A percentile compares a stretch with the other conserved stretches of the same genome.
These are phyloP conservation scores for Xanthia togata DNA, from an alignment of 2,888 invertebrate genomes.

Conservation along the genomic window DNA sequence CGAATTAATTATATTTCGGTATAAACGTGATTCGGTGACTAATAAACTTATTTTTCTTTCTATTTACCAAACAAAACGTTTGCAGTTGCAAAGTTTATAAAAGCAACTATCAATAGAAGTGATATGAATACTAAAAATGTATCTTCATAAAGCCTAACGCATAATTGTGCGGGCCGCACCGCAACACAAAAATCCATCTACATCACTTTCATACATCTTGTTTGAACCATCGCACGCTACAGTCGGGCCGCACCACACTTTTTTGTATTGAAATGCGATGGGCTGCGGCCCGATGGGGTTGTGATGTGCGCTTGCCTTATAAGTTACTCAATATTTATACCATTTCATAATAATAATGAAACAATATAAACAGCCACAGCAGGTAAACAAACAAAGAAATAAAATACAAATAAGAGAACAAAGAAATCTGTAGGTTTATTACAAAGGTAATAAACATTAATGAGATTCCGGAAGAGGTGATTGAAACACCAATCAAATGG, in stretches of 20 bases:
- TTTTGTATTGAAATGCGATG: neutral
- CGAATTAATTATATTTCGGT: too few relatives aligned
- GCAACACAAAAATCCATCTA: neutral
- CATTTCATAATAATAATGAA: neutral
- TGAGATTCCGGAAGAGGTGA: slow-evolving; percentile 66
- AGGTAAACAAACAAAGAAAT: slow-evolving; percentile 30
- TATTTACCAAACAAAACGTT: neutral
- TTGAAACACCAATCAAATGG: slow-evolving; percentile 70
- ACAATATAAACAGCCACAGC: neutral
- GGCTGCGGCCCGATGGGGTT: too few relatives aligned
- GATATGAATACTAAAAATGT: neutral
- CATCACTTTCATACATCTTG: neutral
- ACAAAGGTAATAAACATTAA: slow-evolving; percentile 68
- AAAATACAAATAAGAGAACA: slow-evolving; percentile 40
- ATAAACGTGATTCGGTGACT: too few relatives aligned
- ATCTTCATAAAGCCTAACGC: neutral
- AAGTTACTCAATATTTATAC: slow-evolving; percentile 9
- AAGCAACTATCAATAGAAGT: neutral
- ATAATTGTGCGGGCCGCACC: neutral
- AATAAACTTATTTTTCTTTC: too few relatives aligned
- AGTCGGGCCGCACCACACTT: neutral
- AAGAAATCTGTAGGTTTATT: slow-evolving; percentile 62
- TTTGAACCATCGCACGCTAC: neutral
- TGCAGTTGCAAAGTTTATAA: neutral
- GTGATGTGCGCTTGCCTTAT: neutral